Evolutionary conservation across 2,797 vertebrate genomes (phyloP), one percentile per base, ranked within the genome.

Genomic region (Vultur gryphus): DNA sequence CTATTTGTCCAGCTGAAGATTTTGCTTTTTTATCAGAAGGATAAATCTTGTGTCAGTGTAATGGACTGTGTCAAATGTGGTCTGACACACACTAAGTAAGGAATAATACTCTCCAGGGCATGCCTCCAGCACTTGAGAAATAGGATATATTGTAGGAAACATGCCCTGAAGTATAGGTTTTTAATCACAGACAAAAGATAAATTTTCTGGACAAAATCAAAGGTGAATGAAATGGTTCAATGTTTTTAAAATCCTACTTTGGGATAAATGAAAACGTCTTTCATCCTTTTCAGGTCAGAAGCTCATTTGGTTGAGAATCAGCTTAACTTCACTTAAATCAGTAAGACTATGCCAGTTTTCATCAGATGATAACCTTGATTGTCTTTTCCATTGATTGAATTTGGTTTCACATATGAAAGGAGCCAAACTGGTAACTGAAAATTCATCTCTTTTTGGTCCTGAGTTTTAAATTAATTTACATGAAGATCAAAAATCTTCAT

Each of bases 71-170:
- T 87, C 89, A 96, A 97, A 97, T 91, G 52, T 55, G 54, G 89
- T 71, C 93, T 97, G 97, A 95, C 96, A 88, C 58, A 87, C 89
- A 84, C 71, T 97, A 95, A 96, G 94, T 95, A 96, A 92, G 91
- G 84, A 95, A 89, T 93, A 93, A 84, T 70, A 75, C n/a, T 90
- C 95, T 67, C 70, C 61, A 67, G 80, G 93, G 52, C 87, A 91
- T 96, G 94, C 93, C 90, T 93, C 79, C 33, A 91, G 96, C 80
- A 87, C 80, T 89, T 94, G 78, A 95, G 93, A 94, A 95, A 84
- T 41, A 87, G 41, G 80, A 92, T 96, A 90, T 94, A 84, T 77
- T 69, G 75, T 91, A 90, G 86, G 73, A 95, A 95, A 79, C 35
- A 58, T 65, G 72, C 61, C 71, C 91, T 21, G 37, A 93, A 95